Evolutionary conservation across 2,797 vertebrate species (phyloP).

Genomic region (Oreochromis mossambicus): DNA sequence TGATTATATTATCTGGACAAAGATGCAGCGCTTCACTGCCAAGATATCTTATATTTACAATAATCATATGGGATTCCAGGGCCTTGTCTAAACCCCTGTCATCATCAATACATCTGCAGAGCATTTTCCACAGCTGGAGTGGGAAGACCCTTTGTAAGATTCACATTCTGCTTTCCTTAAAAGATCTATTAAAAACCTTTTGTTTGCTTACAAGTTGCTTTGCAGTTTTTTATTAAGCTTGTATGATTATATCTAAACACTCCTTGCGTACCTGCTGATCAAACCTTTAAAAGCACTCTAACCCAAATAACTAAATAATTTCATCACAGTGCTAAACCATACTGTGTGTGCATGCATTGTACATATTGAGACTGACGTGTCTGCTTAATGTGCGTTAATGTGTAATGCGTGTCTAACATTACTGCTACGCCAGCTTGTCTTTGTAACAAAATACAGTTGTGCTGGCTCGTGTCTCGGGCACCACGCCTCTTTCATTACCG

Average conservation of each 20-base stretch:
- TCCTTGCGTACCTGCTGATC: neutral
- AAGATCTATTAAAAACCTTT: slow-evolving; percentile 29
- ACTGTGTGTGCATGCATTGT: neutral
- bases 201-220: slow-evolving; percentile 3
- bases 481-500: slow-evolving; percentile 6
- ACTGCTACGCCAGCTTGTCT: neutral
- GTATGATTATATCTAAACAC: neutral
- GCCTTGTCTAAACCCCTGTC: slow-evolving; percentile 49
- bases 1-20: neutral
- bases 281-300: neutral
- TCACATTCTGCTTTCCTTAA: slow-evolving; percentile 22
- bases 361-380: neutral
- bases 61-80: slow-evolving; percentile 39
- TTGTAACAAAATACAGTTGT: neutral
- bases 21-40: neutral
- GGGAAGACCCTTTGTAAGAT: slow-evolving; percentile 20
- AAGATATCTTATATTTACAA: slow-evolving; percentile 20
- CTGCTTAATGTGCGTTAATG: neutral
- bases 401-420: neutral
- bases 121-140: slow-evolving; percentile 13
- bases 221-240: neutral
- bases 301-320: neutral
- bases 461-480: neutral
- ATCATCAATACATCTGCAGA: slow-evolving; percentile 50
- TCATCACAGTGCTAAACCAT: neutral